A percentile compares a stretch with the other conserved stretches of the same genome.
Conservation (phyloP, 2,888 invertebrate genomes). For the Schizaphis graminum region DNA sequence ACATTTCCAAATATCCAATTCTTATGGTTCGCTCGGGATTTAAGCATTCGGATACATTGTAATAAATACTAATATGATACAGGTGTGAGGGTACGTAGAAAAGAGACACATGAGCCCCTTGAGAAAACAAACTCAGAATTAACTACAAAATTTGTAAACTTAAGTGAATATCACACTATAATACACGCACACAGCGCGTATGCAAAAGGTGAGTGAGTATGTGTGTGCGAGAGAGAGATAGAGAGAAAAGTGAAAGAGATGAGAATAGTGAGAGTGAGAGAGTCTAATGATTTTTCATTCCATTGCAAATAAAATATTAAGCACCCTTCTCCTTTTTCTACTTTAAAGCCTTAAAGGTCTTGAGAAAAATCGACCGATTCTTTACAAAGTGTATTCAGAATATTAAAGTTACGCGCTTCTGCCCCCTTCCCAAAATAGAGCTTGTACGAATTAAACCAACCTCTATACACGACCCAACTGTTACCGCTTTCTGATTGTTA, state of each 20-base stretch:
- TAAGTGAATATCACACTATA: slow-evolving; percentile 26
- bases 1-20: slow-evolving; percentile 38
- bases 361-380: slow-evolving; percentile 5
- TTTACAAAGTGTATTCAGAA: slow-evolving; percentile 19
- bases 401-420: neutral
- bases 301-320: slow-evolving; percentile 46
- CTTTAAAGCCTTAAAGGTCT: neutral
- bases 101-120: slow-evolving; percentile 37
- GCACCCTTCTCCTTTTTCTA: neutral
- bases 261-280: neutral
- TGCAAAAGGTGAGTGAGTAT: neutral
- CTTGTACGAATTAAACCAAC: slow-evolving; percentile 44
- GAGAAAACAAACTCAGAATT: slow-evolving; percentile 13
- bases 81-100: neutral
- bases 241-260: neutral
- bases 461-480: slow-evolving; percentile 48
- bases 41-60: neutral
- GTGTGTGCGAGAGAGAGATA: neutral
- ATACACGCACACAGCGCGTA: neutral
- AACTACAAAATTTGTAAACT: slow-evolving; percentile 35
- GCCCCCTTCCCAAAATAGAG: neutral
- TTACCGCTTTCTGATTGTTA: slow-evolving; percentile 45
- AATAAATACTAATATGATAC: slow-evolving; percentile 47
- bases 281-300: slow-evolving; percentile 45
- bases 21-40: slow-evolving; percentile 34